These are phyloP conservation scores for Cyprinodon diabolis DNA, from an alignment of 2,797 vertebrate species.

Conservation along the genomic window DNA sequence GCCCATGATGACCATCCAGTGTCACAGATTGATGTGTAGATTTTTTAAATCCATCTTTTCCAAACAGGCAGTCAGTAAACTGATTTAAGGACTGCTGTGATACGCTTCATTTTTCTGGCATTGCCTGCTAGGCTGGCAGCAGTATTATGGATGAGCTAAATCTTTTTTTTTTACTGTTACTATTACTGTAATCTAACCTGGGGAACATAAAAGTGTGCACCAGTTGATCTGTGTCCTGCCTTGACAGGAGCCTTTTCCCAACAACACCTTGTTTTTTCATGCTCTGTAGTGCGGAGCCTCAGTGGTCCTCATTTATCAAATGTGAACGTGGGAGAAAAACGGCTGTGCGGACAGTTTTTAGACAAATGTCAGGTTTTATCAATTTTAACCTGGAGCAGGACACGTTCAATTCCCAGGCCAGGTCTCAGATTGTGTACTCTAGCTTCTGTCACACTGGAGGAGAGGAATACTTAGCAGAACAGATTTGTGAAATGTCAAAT, in stretches of 20 bases:
- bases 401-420: not conserved
- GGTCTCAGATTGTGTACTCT: not conserved
- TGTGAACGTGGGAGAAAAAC: not conserved
- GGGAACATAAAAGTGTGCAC: not conserved
- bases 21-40: not conserved
- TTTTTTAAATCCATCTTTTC: not conserved
- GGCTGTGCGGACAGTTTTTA: not conserved
- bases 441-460: too few species aligned
- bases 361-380: not conserved
- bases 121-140: not conserved
- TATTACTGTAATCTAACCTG: not conserved
- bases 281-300: not conserved
- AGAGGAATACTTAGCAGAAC: too few species aligned
- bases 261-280: not conserved
- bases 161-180: not conserved
- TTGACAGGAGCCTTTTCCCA: not conserved
- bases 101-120: not conserved
- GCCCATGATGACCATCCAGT: not conserved
- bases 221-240: not conserved
- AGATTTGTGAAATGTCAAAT: too few species aligned
- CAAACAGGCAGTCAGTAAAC: not conserved
- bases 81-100: not conserved
- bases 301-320: not conserved
- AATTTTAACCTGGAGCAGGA: not conserved
- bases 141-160: not conserved